Evolutionary conservation across 2,797 vertebrate species (phyloP), one percentile per base, ranked within the genome.

Genomic region (Argentina silus): DNA sequence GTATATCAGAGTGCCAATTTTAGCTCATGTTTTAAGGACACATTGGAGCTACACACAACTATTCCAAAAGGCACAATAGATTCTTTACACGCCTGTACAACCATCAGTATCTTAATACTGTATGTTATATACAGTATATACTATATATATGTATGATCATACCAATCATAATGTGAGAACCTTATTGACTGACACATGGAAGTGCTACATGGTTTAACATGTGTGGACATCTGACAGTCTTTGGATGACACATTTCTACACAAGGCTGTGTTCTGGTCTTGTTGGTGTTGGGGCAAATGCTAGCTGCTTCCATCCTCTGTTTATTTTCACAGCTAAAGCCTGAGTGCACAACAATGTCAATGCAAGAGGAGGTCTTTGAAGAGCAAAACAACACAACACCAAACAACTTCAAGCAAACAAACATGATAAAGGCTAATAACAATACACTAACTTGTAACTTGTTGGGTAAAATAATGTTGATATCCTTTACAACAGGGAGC

Each of bases 101-200:
- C 27, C 23, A 61, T 67, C 45, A 69, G 59, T 78, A 65, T 66
- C 36, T 56, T 55, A 74, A 69, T 65, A 76, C 70, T 71, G 17
- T 60, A 5, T 63, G 23, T 72, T 36, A 43, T 36, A 43, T 43
- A 55, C 8, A 14, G 56, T 53, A 15, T 17, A 15, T 15, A 53
- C 12, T 53, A 7, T 14, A 15, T 53, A 53, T n/a, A 53, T n/a
- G 17, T 7, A n/a, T 53, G n/a, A 53, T 36, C 27, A 36, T 36
- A 53, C 2, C 15, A 53, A 53, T n/a, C 50, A 53, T 53, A 53
- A 53, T 53, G 50, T 53, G 17, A n/a, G 14, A 17, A 15, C 14
- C 14, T 7, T 11, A 53, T 15, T 7, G 51, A n/a, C 19, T 57
- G 55, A 53, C 51, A 7, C 15, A 8, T 17, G 17, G 47, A 57